phyloP scores from a whole-genome alignment of 2,888 invertebrate species.

The Troilus luridus region DNA sequence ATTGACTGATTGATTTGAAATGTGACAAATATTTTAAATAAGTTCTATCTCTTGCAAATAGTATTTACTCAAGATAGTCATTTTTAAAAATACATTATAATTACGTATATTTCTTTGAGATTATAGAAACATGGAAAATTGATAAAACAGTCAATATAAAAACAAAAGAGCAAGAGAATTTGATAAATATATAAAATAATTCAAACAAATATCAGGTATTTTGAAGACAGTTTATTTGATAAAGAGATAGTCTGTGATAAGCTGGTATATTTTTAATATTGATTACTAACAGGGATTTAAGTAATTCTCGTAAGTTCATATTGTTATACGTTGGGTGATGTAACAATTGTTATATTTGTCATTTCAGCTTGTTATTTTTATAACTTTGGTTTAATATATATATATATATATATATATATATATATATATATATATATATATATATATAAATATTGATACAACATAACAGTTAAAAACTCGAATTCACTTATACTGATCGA shows the following conservation, averaged over 20 bases:
- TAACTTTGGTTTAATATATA: no score
- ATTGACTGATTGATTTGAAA: no score
- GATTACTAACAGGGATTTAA: not conserved
- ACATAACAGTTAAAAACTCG: no score
- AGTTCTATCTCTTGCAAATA: not conserved
- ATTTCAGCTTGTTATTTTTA: not conserved
- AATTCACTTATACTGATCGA: no score
- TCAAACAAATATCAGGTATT: not conserved
- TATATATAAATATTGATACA: no score
- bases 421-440: no score
- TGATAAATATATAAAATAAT: not conserved
- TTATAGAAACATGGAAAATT: not conserved
- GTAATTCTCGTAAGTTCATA: not conserved
- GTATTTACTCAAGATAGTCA: no score
- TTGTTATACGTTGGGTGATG: not conserved
- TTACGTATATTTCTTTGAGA: no score
- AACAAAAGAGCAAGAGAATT: no score
- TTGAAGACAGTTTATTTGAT: not conserved
- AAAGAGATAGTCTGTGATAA: not conserved
- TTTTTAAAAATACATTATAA: no score
- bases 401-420: no score
- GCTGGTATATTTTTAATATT: not conserved
- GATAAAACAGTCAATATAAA: not conserved
- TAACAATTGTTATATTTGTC: not conserved
- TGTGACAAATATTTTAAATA: no score